Evolutionary conservation across 2,113 vertebrate genomes (phyloP).

Genomic region (Cinclus cinclus): DNA sequence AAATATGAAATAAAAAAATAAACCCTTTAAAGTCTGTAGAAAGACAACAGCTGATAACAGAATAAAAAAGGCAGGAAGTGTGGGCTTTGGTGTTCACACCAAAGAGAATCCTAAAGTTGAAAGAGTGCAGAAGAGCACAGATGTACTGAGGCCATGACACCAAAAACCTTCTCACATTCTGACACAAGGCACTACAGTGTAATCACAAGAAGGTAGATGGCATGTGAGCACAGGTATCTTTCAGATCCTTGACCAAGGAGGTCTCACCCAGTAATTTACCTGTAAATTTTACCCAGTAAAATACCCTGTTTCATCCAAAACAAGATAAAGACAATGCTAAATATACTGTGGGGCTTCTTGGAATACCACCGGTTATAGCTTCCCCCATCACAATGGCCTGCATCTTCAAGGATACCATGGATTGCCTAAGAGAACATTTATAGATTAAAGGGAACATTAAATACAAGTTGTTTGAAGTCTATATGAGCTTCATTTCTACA

Average conservation of each 20-base stretch:
- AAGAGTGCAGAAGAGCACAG: background rate
- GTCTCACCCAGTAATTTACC: background rate
- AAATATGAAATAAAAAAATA: background rate
- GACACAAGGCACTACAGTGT: background rate
- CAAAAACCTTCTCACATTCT: background rate
- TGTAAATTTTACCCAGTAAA: too few relatives aligned
- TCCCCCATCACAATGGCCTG: rapidly evolving
- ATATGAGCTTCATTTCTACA: background rate
- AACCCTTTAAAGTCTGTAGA: background rate
- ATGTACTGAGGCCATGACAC: background rate
- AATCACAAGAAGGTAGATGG: rapidly evolving
- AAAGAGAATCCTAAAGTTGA: background rate
- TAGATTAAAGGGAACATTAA: background rate
- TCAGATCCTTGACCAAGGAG: background rate
- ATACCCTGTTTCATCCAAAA: background rate
- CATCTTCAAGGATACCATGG: background rate
- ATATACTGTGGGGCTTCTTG: background rate
- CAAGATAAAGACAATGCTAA: background rate
- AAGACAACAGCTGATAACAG: background rate
- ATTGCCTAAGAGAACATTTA: background rate
- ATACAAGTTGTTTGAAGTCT: background rate
- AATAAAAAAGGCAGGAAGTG: background rate
- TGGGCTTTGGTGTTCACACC: background rate
- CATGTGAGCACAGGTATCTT: background rate
- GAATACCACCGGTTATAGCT: background rate